phyloP scores from a whole-genome alignment of 2,888 invertebrate genomes.

The Phortica okadai region DNA sequence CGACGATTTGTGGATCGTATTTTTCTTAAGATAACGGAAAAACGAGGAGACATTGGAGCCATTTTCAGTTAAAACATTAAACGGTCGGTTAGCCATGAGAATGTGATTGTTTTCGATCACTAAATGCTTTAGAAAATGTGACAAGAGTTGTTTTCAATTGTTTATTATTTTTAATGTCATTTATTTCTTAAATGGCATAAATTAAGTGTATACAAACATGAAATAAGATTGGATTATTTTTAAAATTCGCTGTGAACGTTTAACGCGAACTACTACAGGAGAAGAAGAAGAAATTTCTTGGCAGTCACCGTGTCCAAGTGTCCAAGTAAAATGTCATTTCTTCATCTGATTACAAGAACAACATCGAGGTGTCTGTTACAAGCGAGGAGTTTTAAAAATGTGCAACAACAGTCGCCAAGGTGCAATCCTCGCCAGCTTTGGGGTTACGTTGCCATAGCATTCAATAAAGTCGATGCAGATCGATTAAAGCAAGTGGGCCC shows the following conservation, averaged over 20 bases:
- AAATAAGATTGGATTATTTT: neutral
- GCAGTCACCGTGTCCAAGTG: neutral
- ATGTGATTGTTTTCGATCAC: too few species aligned
- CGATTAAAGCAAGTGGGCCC: slow-evolving; percentile 85
- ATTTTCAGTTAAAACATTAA: too few species aligned
- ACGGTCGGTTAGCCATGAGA: too few species aligned
- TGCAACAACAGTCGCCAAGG: slow-evolving; percentile 16
- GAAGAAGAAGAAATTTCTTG: neutral
- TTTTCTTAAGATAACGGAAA: too few species aligned
- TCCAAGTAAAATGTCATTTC: slow-evolving; percentile 44
- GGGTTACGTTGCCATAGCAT: slow-evolving; percentile 77
- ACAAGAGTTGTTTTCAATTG: too few species aligned
- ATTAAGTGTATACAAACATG: too few species aligned
- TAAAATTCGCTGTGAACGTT: slow-evolving; percentile 21
- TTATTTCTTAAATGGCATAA: too few species aligned
- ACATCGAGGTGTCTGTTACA: slow-evolving; percentile 39
- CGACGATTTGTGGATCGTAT: too few species aligned
- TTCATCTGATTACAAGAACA: slow-evolving; percentile 39
- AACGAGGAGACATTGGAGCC: too few species aligned
- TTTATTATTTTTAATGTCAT: too few species aligned
- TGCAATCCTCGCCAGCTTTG: slow-evolving; percentile 56
- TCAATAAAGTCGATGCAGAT: slow-evolving; percentile 83
- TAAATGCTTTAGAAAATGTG: too few species aligned
- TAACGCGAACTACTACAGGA: slow-evolving; percentile 34
- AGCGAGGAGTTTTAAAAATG: slow-evolving; percentile 32